These are phyloP conservation scores for Enhydra lutris DNA, from an alignment of 2,113 vertebrate genomes.

Conservation along the genomic window DNA sequence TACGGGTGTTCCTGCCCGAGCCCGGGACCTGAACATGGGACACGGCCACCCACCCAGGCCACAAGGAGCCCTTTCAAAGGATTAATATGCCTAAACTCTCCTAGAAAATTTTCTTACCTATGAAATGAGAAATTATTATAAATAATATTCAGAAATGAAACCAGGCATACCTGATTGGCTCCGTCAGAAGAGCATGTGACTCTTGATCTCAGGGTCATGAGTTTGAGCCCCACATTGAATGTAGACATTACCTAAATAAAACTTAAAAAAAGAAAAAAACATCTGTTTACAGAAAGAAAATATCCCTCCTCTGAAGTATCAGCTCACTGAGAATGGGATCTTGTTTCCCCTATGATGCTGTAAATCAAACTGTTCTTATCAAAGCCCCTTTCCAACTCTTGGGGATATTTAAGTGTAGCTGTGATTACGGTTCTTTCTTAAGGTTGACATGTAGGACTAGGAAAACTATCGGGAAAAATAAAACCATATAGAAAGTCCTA, in stretches of 20 bases:
- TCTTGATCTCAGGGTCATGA: background rate
- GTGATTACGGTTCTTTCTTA: conserved; percentile 29
- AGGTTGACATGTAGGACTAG: background rate
- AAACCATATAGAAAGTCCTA: background rate
- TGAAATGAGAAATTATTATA: conserved; percentile 34
- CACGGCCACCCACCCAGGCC: no score
- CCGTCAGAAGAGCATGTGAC: background rate
- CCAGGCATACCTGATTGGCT: background rate
- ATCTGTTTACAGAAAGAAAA: background rate
- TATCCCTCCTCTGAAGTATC: background rate
- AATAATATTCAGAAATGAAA: conserved; percentile 34
- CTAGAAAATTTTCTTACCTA: background rate
- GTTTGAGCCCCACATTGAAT: background rate
- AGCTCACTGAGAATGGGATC: background rate
- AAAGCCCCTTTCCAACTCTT: conserved; percentile 24
- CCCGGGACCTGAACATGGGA: background rate
- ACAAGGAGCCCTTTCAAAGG: background rate
- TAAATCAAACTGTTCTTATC: background rate
- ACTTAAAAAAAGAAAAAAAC: background rate
- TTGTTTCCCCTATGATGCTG: background rate
- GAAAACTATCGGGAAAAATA: background rate
- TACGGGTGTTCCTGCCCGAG: background rate
- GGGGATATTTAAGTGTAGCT: background rate
- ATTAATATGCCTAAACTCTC: background rate
- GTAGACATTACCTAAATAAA: background rate